Conservation (phyloP, 2,888 invertebrate species). For the Sussaba pulchella region DNA sequence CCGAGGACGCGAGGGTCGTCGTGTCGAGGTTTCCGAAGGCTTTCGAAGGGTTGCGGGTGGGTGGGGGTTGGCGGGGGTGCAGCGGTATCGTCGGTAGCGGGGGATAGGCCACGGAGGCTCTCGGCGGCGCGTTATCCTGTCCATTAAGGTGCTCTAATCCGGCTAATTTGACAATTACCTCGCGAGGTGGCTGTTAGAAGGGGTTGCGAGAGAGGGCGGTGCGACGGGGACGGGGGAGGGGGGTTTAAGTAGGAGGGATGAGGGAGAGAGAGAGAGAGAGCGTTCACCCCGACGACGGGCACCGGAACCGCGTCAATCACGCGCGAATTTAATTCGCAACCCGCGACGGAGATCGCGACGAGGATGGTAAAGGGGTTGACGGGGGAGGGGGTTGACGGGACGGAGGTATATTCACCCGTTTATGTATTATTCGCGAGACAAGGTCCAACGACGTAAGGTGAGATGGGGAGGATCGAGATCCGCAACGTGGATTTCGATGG, state of each 20-base stretch:
- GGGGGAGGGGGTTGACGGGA: not conserved
- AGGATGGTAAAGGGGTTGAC: too few species aligned
- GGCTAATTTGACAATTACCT: slow-evolving; percentile 79
- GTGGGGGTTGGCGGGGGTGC: too few species aligned
- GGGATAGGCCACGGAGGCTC: not conserved
- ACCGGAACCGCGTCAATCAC: slow-evolving; percentile 70
- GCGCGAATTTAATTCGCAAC: slow-evolving; percentile 18
- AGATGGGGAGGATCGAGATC: not conserved
- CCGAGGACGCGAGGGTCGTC: too few species aligned
- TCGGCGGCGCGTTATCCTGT: slow-evolving; percentile 66
- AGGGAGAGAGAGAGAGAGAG: slow-evolving; percentile 9
- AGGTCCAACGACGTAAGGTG: slow-evolving; percentile 3
- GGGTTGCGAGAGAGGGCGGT: not conserved
- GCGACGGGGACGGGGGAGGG: slow-evolving; percentile 23
- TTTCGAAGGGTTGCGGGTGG: too few species aligned
- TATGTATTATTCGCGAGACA: slow-evolving; percentile 47
- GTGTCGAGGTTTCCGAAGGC: too few species aligned
- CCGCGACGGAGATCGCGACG: not conserved
- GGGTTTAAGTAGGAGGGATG: not conserved
- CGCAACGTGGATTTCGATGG: slow-evolving; percentile 53
- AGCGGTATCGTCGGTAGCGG: not conserved
- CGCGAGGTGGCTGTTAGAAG: slow-evolving; percentile 31
- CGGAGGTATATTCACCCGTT: not conserved
- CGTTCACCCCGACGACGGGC: slow-evolving; percentile 61
- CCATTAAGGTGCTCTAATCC: slow-evolving; percentile 78